Evolutionary conservation across 2,888 invertebrate species (phyloP).

Genomic region (Dolichomitus sp.): DNA sequence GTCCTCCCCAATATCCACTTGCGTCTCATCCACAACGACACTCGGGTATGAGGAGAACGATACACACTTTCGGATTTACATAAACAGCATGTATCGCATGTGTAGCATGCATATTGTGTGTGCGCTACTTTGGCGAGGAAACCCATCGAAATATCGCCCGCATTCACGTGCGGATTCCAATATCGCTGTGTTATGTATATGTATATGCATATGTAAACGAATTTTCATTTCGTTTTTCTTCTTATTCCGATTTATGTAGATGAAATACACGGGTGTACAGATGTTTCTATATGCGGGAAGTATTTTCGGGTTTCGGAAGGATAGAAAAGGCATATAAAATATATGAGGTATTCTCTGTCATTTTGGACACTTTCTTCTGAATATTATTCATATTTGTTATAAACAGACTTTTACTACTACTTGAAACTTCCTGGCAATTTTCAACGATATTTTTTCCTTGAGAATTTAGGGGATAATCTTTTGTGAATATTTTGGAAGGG

Average conservation of each 20-base stretch:
- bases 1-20: slow-evolving; percentile 92
- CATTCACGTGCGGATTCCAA: slow-evolving; percentile 25
- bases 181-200: slow-evolving; percentile 8
- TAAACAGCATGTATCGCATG: slow-evolving; percentile 9
- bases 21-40: slow-evolving; percentile 93
- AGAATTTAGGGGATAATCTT: too few species aligned
- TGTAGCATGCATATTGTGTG: not conserved
- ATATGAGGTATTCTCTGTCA: not conserved
- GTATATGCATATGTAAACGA: not conserved
- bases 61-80: not conserved
- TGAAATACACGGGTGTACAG: not conserved
- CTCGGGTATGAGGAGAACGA: slow-evolving; percentile 89
- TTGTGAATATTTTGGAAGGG: too few species aligned
- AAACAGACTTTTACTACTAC: too few species aligned
- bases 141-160: not conserved
- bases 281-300: not conserved
- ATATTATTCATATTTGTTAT: too few species aligned
- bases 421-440: too few species aligned
- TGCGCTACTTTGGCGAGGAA: slow-evolving; percentile 1
- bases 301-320: not conserved
- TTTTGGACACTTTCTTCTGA: too few species aligned
- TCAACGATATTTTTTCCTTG: too few species aligned
- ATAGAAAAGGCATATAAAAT: not conserved
- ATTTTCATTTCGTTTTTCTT: not conserved
- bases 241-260: slow-evolving; percentile 4